Evolutionary conservation across 1,140 invertebrate species (phyloP), one percentile per base, ranked within the genome.

Genomic region (Leptopilina clavipes): DNA sequence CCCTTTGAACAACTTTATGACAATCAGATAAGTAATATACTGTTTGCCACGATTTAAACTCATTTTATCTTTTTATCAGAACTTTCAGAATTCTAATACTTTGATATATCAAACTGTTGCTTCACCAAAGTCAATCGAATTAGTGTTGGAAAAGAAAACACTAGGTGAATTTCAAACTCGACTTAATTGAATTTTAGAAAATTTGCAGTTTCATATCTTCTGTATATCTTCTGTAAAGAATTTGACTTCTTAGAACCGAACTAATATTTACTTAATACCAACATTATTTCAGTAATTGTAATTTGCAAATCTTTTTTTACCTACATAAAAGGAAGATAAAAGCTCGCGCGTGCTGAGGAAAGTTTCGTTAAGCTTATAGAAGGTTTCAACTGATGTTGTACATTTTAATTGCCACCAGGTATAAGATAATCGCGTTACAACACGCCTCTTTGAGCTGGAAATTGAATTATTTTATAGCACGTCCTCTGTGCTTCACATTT

Each of bases 401-500:
- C 71, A 77, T 73, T 75, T 82, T 82, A 83, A 84, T 84, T 84
- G 82, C 82, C 48, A 54, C 75, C 85, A 85, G 59, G 22, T 37
- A 65, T 65, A 31, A 85, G 84, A 76, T 86, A 87, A 86, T 79
- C 79, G 72, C 70, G 80, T 86, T 81, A 81, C 78, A 52, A 77
- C 85, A 81, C 73, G 75, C 72, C 71, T 84, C 86, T 87, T 87
- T 87, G 85, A 87, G 81, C 80, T 79, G 77, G 72, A 83, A 85
- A 87, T 86, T 84, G 82, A 83, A 87, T 87, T 85, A 86, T 86
- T 84, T 85, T 82, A 81, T 85, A 83, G 84, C 76, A 59, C 81
- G 72, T 78, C 76, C 75, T 10, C 54, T 52, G 22, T 45, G 59
- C 25, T 65, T 5, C 22, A 65, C 25, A 65, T 80, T 84, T 83